Evolutionary conservation across 2,888 invertebrate genomes (phyloP), one percentile per base, ranked within the genome.

Genomic region (Xylocampa areola): DNA sequence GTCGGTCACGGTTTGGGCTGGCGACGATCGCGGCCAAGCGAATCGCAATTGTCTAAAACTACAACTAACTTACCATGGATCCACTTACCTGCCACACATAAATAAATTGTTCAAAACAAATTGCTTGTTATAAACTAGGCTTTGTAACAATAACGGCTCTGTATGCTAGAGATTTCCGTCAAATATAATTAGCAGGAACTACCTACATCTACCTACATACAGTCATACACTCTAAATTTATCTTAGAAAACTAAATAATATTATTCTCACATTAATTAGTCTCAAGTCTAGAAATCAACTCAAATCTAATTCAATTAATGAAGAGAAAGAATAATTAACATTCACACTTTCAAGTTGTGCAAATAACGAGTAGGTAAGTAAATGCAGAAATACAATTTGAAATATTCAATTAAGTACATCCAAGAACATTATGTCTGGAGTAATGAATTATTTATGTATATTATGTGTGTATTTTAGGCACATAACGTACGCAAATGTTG

Each of bases 11-110:
- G 69, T 58, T 65, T 66, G 36, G 52, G 72, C 57, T 67, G 66
- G 53, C 45, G 68, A 70, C 64, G 57, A 23, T 53, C 47, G 64
- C 64, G 30, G 60, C 78, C 73, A 72, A 79, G 69, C 84, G 79
- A 68, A 68, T 76, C 81, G 64, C 55, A 69, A 77, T 80, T 79
- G 82, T 80, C 75, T 71, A 76, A 80, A 84, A 78, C 66, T 73
- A 81, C 79, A 62, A 77, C n/a, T 73, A 73, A 52, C 60, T 50
- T 60, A 68, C 74, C 48, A 61, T 61, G 43, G 47, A n/a, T 49
- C 37, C 59, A 49, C 45, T 54, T 47, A 48, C 62, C 33, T 4
- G 4, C 32, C 32, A 50, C 54, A 35, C 49, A 55, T 52, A n/a
- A n/a, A n/a, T n/a, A 47, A 54, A 54, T 54, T 19, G 39, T 14